A percentile compares a stretch with the other conserved stretches of the same genome.
phyloP scores from a whole-genome alignment of 2,113 vertebrate genomes.

The Nycticryphes semicollaris region DNA sequence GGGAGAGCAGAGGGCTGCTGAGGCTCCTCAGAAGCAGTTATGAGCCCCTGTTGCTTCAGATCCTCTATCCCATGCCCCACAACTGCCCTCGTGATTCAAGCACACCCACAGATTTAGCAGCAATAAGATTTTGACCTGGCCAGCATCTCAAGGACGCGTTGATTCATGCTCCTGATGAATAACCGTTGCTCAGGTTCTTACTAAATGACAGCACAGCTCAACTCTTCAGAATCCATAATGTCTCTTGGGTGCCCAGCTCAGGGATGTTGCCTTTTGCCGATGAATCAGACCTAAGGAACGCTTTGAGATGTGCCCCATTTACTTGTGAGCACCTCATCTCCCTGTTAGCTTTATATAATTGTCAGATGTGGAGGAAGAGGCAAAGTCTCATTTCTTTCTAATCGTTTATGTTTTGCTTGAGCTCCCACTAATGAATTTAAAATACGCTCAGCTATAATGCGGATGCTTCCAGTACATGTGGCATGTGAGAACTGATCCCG shows the following conservation, averaged over 20 bases:
- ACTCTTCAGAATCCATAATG: background rate
- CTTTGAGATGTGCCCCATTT: constrained; percentile 10
- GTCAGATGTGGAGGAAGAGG: constrained; percentile 29
- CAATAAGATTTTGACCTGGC: background rate
- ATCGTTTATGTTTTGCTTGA: constrained; percentile 42
- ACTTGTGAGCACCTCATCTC: background rate
- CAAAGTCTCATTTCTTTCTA: constrained; percentile 43
- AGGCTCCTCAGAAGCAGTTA: background rate
- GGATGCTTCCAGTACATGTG: background rate
- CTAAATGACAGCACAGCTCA: background rate
- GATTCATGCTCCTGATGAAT: background rate
- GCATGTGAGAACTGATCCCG: background rate
- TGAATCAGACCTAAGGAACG: background rate
- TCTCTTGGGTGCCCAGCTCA: background rate
- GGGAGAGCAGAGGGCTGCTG: background rate
- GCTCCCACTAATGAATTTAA: constrained; percentile 48
- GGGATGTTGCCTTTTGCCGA: background rate
- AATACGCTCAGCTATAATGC: background rate
- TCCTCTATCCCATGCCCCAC: background rate
- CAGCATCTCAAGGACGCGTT: background rate
- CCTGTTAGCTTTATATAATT: background rate
- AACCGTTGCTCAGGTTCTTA: background rate
- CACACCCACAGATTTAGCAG: background rate
- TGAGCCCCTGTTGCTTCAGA: background rate
- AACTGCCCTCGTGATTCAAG: rapidly evolving